phyloP scores from a whole-genome alignment of 2,797 vertebrate genomes.

The Sebastes iracundus region DNA sequence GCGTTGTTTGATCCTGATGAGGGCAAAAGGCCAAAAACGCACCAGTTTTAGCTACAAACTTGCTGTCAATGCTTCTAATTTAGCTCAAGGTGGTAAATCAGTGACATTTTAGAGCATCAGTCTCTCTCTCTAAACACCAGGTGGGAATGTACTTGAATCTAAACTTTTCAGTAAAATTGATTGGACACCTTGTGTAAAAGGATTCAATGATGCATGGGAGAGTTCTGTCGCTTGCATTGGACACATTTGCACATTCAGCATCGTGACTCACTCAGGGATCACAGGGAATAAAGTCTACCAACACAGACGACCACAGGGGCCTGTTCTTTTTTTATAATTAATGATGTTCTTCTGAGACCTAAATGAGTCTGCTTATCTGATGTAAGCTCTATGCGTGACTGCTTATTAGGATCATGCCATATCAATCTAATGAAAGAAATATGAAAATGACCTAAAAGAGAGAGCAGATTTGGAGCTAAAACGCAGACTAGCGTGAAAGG shows the following conservation, averaged over 20 bases:
- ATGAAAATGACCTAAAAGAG: background rate
- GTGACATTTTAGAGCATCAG: slow-evolving; percentile 11
- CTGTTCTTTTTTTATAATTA: slow-evolving; percentile 51
- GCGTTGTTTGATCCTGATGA: background rate
- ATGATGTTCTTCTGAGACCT: slow-evolving; percentile 51
- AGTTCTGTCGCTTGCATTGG: background rate
- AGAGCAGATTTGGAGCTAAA: background rate
- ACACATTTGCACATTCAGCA: slow-evolving; percentile 10
- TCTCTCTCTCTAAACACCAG: slow-evolving; percentile 8
- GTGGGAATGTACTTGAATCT: background rate
- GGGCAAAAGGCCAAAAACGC: background rate
- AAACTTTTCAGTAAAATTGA: slow-evolving; percentile 36
- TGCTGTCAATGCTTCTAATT: background rate
- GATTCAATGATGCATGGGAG: slow-evolving; percentile 33
- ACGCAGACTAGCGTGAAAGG: background rate
- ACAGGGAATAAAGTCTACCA: slow-evolving; percentile 26
- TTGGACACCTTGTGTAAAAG: slow-evolving; percentile 17
- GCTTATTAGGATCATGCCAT: slow-evolving; percentile 42
- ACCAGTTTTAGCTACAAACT: background rate
- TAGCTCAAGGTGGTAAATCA: background rate
- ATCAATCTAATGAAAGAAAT: slow-evolving; percentile 29
- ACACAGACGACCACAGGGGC: slow-evolving; percentile 31
- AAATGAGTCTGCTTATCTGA: slow-evolving; percentile 61
- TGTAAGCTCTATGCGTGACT: slow-evolving; percentile 31
- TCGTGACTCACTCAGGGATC: slow-evolving; percentile 7